These are phyloP conservation scores for Sebastolobus alascanus DNA, from an alignment of 2,797 vertebrate species.

Conservation along the genomic window DNA sequence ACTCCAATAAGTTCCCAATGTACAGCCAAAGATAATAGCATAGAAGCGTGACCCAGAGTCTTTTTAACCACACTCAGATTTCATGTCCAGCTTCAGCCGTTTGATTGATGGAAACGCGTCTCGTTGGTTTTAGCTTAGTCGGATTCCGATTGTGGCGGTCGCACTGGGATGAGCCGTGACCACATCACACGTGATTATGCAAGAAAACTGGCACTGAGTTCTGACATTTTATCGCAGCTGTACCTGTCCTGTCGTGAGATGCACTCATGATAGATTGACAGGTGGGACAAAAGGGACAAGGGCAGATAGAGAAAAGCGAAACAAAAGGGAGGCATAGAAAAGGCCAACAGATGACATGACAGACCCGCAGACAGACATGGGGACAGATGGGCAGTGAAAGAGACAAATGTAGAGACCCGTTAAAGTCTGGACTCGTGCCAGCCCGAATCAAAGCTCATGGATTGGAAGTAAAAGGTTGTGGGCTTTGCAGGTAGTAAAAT, in stretches of 20 bases:
- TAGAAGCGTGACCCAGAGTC: conserved; percentile 65
- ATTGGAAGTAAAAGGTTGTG: conserved; percentile 76
- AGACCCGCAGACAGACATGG: conserved; percentile 29
- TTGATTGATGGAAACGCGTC: conserved; percentile 52
- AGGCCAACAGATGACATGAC: conserved; percentile 40
- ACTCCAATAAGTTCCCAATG: conserved; percentile 76
- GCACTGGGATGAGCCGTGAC: neutral
- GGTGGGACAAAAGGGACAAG: conserved; percentile 41
- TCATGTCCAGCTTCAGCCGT: conserved; percentile 30
- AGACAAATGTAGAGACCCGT: conserved; percentile 41
- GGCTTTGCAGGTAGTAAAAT: conserved; percentile 80
- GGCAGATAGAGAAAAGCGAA: conserved; percentile 35
- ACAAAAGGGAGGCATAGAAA: conserved; percentile 39
- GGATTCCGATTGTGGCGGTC: conserved; percentile 12
- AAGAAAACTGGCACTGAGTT: conserved; percentile 5
- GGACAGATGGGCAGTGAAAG: conserved; percentile 67
- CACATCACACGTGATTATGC: conserved; percentile 17
- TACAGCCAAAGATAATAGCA: conserved; percentile 79
- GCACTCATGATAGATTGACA: conserved; percentile 48
- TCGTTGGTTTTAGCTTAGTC: conserved; percentile 26
- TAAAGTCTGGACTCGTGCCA: conserved; percentile 61
- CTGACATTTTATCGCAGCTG: conserved; percentile 17
- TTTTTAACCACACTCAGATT: conserved; percentile 63
- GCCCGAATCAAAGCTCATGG: conserved; percentile 66
- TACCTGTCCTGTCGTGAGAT: conserved; percentile 31